Conservation (phyloP, 2,888 invertebrate genomes). For the Euphydryas editha region DNA sequence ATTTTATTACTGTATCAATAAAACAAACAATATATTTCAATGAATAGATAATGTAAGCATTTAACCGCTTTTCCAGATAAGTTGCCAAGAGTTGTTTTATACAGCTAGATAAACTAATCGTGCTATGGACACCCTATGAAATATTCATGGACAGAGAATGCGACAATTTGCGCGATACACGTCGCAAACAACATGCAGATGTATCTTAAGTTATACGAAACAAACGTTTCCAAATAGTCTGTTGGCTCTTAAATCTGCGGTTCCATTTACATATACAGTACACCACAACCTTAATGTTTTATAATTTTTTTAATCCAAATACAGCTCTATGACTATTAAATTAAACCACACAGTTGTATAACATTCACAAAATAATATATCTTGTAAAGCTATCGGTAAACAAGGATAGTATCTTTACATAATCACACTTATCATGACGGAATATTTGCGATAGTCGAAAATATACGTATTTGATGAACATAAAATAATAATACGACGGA, state of each 20-base stretch:
- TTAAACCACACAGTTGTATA: slow-evolving; percentile 15
- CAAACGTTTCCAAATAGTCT: slow-evolving; percentile 44
- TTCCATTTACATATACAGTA: slow-evolving; percentile 46
- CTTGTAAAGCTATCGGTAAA: slow-evolving; percentile 21
- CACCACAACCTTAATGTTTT: slow-evolving; percentile 44
- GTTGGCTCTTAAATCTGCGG: slow-evolving; percentile 43
- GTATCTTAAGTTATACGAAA: slow-evolving; percentile 44
- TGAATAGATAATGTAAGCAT: background rate
- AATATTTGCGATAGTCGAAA: slow-evolving; percentile 29
- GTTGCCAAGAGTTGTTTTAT: slow-evolving; percentile 56
- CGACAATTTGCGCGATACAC: slow-evolving; percentile 60
- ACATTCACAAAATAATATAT: slow-evolving; percentile 17
- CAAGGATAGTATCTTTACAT: slow-evolving; percentile 35
- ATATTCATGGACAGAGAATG: slow-evolving; percentile 72
- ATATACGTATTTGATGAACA: slow-evolving; percentile 28
- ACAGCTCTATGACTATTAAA: background rate
- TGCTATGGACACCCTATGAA: slow-evolving; percentile 62
- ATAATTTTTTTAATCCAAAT: slow-evolving; percentile 8
- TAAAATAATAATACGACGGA: slow-evolving; percentile 29
- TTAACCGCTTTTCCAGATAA: slow-evolving; percentile 55
- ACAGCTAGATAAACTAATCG: slow-evolving; percentile 67
- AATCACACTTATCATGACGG: slow-evolving; percentile 37
- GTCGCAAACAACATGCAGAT: slow-evolving; percentile 44
- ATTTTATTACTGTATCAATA: no score
- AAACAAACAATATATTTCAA: no score